Percentiles rank a stretch among this genome's conserved stretches.
Conservation (phyloP, 1,140 invertebrate genomes). For the Ostrea denselamellosa region DNA sequence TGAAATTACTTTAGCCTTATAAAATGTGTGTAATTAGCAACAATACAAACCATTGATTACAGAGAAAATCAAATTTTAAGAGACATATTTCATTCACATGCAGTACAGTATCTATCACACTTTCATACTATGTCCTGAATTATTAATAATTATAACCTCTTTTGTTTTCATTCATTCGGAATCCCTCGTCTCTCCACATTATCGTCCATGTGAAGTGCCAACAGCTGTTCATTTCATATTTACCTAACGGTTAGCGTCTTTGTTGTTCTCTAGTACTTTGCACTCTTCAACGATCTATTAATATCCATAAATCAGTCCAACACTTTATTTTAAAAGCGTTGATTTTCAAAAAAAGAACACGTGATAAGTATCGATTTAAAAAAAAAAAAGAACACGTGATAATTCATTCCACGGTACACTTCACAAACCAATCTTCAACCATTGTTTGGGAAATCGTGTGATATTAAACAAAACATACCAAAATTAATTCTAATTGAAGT, state of each 20-base stretch:
- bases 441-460: conserved; percentile 5
- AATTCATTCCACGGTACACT: not conserved
- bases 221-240: conserved; percentile 10
- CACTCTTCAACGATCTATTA: not conserved
- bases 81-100: not conserved
- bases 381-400: conserved; percentile 1
- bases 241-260: not conserved
- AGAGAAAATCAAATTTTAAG: no score
- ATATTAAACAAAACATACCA: not conserved
- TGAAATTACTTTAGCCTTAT: no score
- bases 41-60: no score
- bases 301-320: conserved; percentile 3
- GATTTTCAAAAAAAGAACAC: not conserved
- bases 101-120: not conserved
- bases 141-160: conserved; percentile 21
- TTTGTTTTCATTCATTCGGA: conserved; percentile 35
- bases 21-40: no score
- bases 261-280: not conserved
- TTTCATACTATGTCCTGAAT: not conserved
- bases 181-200: not conserved
- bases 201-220: not conserved
- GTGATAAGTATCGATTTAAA: no score
- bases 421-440: conserved; percentile 33
- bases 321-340: not conserved
- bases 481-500: not conserved